These are phyloP conservation scores for Oscheius sp. DNA, from an alignment of 2,888 invertebrate species.

Conservation along the genomic window DNA sequence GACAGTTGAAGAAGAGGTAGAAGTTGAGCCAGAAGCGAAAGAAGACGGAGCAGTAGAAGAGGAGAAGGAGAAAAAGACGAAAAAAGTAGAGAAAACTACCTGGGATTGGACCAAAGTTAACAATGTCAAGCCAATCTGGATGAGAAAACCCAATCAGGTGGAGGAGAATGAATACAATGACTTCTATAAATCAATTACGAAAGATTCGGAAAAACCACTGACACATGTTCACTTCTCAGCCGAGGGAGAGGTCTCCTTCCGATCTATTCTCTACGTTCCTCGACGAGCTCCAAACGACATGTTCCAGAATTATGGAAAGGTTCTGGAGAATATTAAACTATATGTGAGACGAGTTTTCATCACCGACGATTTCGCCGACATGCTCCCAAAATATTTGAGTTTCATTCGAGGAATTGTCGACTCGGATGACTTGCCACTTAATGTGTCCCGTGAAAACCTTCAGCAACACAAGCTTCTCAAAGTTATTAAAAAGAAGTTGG, in stretches of 20 bases:
- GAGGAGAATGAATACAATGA: constrained; percentile 82
- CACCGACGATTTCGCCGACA: constrained; percentile 98
- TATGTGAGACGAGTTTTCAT: constrained; percentile 98
- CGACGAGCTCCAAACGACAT: constrained; percentile 88
- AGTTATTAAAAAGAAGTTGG: constrained; percentile 97
- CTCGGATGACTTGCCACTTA: constrained; percentile 96
- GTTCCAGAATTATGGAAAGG: constrained; percentile 77
- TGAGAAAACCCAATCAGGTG: constrained; percentile 78
- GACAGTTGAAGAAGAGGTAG: constrained; percentile 76
- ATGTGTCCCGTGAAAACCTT: constrained; percentile 95
- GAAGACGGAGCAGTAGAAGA: constrained; percentile 68
- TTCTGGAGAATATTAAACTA: constrained; percentile 74
- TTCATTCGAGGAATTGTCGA: constrained; percentile 97
- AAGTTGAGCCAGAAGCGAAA: constrained; percentile 74
- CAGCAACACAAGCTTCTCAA: constrained; percentile 98
- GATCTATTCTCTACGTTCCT: constrained; percentile 92
- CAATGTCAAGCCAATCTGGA: constrained; percentile 98
- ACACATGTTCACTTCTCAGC: constrained; percentile 85
- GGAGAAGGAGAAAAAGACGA: constrained; percentile 65
- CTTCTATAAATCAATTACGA: constrained; percentile 94
- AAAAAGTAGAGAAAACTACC: constrained; percentile 83
- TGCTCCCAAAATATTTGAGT: constrained; percentile 96
- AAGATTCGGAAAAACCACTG: constrained; percentile 73
- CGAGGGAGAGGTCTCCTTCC: constrained; percentile 99
- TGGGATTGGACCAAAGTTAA: constrained; percentile 98